phyloP scores from a whole-genome alignment of 2,113 vertebrate species.

The Tachuris rubrigastra region DNA sequence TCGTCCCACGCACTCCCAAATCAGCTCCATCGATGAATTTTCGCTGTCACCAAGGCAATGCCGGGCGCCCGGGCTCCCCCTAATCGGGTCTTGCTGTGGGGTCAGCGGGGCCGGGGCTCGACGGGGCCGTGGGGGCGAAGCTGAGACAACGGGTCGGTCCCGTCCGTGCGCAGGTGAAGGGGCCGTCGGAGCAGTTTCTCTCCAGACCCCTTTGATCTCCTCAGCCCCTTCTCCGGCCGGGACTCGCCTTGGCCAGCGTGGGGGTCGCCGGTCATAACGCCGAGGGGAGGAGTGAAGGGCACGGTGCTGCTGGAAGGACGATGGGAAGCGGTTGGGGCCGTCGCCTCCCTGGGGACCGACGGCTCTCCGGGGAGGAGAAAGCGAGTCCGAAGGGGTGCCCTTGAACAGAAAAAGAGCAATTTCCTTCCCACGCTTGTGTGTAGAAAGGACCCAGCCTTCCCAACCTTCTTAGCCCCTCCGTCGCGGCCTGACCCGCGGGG shows the following conservation, averaged over 20 bases:
- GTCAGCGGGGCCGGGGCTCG: too few species aligned
- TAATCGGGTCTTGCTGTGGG: not conserved
- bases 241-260: not conserved
- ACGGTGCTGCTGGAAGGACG: not conserved
- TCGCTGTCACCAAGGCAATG: fast-evolving
- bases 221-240: not conserved
- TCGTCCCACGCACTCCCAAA: too few species aligned
- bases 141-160: not conserved
- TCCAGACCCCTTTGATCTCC: not conserved
- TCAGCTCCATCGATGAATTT: not conserved
- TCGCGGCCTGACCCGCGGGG: not conserved
- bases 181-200: not conserved
- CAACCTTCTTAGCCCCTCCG: not conserved
- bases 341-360: not conserved
- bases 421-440: fast-evolving
- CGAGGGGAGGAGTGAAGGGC: not conserved
- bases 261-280: too few species aligned
- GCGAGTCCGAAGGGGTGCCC: fast-evolving
- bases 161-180: not conserved
- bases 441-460: not conserved
- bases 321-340: not conserved
- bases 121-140: fast-evolving
- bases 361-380: not conserved
- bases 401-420: not conserved
- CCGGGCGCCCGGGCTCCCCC: not conserved